Percentiles rank a stretch among this genome's conserved stretches.
These are phyloP conservation scores for Trichomalopsis sarcophagae DNA, from an alignment of 1,140 invertebrate species.

Conservation along the genomic window DNA sequence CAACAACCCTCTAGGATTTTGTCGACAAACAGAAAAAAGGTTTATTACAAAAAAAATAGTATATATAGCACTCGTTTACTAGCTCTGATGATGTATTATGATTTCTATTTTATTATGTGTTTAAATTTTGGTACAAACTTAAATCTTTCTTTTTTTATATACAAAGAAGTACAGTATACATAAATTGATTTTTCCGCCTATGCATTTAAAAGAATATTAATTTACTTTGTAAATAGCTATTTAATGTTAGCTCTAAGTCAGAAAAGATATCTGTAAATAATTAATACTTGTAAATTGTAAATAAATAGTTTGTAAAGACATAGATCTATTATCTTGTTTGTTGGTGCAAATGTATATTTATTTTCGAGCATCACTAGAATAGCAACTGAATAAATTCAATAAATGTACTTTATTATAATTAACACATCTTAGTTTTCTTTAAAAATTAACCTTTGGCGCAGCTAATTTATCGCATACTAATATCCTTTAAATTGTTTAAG, in stretches of 20 bases:
- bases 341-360: slow-evolving; percentile 51
- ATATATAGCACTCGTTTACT: slow-evolving; percentile 29
- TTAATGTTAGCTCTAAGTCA: slow-evolving; percentile 52
- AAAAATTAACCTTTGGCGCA: slow-evolving; percentile 45
- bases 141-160: slow-evolving; percentile 36
- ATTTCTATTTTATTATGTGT: slow-evolving; percentile 17
- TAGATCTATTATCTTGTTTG: slow-evolving; percentile 43
- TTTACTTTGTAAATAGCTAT: slow-evolving; percentile 54
- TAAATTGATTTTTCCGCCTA: slow-evolving; percentile 40
- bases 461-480: slow-evolving; percentile 31
- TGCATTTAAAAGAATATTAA: slow-evolving; percentile 49
- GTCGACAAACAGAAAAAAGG: slow-evolving; percentile 30
- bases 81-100: slow-evolving; percentile 21
- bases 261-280: slow-evolving; percentile 51
- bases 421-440: slow-evolving; percentile 31
- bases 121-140: slow-evolving; percentile 39
- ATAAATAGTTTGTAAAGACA: slow-evolving; percentile 52
- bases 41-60: slow-evolving; percentile 20
- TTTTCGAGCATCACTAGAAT: slow-evolving; percentile 39
- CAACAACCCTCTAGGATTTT: slow-evolving; percentile 32
- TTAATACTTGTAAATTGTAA: slow-evolving; percentile 53
- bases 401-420: slow-evolving; percentile 47
- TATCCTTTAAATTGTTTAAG: not conserved
- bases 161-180: slow-evolving; percentile 38
- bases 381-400: slow-evolving; percentile 35